Evolutionary conservation across 35 echinoderm and acorn worm genomes (phyloP).

Genomic region (Ophiothrix spiculata): DNA sequence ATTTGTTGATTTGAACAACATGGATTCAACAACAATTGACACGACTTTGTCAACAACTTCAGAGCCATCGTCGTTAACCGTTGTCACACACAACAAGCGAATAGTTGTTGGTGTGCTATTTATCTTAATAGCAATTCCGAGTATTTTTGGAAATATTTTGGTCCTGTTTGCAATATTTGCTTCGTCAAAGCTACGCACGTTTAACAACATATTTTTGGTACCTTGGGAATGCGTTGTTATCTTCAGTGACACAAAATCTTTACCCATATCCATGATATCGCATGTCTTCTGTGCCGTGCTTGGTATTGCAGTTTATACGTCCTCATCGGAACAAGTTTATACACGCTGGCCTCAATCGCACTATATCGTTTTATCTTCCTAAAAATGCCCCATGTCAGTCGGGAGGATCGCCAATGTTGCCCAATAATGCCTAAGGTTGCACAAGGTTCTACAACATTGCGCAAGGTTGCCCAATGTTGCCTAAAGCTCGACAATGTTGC

Average conservation of each 20-base stretch:
- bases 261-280: slow-evolving; percentile 49
- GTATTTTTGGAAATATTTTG: slow-evolving; percentile 69
- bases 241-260: slow-evolving; percentile 6
- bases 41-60: too few species aligned
- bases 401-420: too few species aligned
- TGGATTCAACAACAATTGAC: too few species aligned
- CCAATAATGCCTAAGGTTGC: too few species aligned
- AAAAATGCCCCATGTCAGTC: too few species aligned
- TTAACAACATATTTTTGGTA: slow-evolving; percentile 81
- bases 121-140: slow-evolving; percentile 38
- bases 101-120: slow-evolving; percentile 46
- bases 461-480: too few species aligned
- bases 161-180: slow-evolving; percentile 69
- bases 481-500: too few species aligned
- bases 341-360: slow-evolving; percentile 72
- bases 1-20: too few species aligned
- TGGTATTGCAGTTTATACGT: slow-evolving; percentile 42
- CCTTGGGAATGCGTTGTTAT: slow-evolving; percentile 69
- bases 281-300: slow-evolving; percentile 57
- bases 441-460: too few species aligned
- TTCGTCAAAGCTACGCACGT: slow-evolving; percentile 68
- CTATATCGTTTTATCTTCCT: slow-evolving; percentile 76
- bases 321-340: slow-evolving; percentile 69
- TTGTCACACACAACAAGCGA: slow-evolving; percentile 14
- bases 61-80: too few species aligned